Evolutionary conservation across 64 coral and sea anemone genomes (phyloP).

Genomic region (Cladopsammia gracilis): DNA sequence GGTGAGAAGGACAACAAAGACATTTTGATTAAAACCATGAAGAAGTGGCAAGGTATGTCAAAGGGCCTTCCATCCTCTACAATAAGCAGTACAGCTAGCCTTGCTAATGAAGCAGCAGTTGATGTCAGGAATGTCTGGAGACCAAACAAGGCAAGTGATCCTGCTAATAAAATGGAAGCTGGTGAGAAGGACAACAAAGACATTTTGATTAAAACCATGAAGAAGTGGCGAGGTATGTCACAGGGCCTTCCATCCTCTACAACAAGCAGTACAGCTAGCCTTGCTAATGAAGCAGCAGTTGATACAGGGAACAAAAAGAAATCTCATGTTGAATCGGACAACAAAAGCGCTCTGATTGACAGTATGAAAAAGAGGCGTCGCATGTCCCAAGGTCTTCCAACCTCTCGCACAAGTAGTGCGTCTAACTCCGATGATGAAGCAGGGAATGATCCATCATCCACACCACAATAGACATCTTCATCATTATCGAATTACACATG

Average conservation of each 20-base stretch:
- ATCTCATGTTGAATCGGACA: not conserved
- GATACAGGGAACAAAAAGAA: not conserved
- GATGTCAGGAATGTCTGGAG: not conserved
- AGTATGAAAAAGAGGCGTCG: constrained; percentile 37
- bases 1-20: not conserved
- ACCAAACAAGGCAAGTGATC: not conserved
- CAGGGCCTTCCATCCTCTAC: not conserved
- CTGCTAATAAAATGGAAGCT: not conserved
- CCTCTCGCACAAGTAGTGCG: not conserved
- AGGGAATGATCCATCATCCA: too few species aligned
- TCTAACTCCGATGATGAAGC: not conserved
- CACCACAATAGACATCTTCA: not conserved
- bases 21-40: not conserved
- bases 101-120: not conserved
- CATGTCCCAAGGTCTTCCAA: constrained; percentile 6
- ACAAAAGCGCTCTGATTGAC: not conserved
- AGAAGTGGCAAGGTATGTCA: constrained; percentile 13
- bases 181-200: not conserved
- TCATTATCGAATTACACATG: too few species aligned
- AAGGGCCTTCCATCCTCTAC: not conserved
- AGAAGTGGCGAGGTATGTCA: constrained; percentile 17
- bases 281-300: not conserved
- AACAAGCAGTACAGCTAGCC: not conserved
- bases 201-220: not conserved
- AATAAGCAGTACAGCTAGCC: not conserved